Evolutionary conservation across 1,140 invertebrate genomes (phyloP), one percentile per base, ranked within the genome.

Genomic region (Danaus melanippus): DNA sequence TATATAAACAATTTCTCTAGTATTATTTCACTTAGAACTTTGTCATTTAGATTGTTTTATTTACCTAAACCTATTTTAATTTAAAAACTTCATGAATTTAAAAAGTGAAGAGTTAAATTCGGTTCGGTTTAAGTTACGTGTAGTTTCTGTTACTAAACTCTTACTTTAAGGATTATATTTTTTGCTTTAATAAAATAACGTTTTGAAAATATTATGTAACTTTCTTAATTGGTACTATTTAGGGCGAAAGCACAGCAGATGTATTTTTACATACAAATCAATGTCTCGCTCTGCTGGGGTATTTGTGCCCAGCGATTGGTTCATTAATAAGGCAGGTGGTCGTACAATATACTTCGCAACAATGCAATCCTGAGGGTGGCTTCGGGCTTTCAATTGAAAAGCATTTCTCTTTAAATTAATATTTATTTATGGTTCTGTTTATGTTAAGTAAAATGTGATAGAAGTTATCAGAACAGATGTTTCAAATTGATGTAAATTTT

Each of bases 281-380:
- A 56, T 54, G 39, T 44, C 50, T 54, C 40, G 50, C 17, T 48
- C 48, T 61, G 32, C 55, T 51, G 47, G 50, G 54, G 55, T 53
- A 53, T 51, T 61, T 57, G 56, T 62, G 49, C 15, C 51, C 59
- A 51, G 43, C 56, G 60, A 57, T 60, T 62, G 60, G 66, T 60
- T 61, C 60, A 67, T 66, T 74, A 79, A 76, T 75, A 74, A 78
- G 72, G 72, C 77, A 79, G 79, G 76, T 79, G 77, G 72, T 71
- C 66, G 66, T 59, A 75, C 74, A 79, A 77, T 77, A 69, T 66
- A 64, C 12, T 43, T 55, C 46, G 56, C 53, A 68, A 81, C 72
- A 75, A 71, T 55, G 42, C 15, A 11, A 10, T 43, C 46, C 53
- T 48, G 60, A 58, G 58, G 65, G 65, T 65, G 44, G 63, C 51